Base-by-base conservation (phyloP, 2,113 vertebrate species). In the Nymphicus hollandicus region DNA sequence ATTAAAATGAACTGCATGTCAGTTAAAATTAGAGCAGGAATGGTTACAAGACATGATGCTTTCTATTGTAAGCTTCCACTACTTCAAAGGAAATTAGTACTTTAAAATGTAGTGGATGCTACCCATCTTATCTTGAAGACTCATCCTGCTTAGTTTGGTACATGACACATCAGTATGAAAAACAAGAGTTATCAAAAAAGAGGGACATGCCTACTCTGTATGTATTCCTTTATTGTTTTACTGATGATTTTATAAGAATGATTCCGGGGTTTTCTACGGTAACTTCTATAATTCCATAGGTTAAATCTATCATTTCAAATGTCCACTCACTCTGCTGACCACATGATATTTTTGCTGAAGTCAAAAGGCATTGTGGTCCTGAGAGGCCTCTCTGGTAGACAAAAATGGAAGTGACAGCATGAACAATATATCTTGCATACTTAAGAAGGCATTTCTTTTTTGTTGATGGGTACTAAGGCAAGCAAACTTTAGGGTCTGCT, bases 251-350 rank as follows among this genome's bases (percentile, higher is more conserved):
- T 37, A 13, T 71, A 39, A 29, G 33, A 81, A 44, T 5, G 5
- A 43, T 27, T 43, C 2, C 56, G 29, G 1, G 0, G 0, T 9
- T 58, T 80, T 43, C 17, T 77, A 11, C 37, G 6, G 4, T 46
- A 29, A 68, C 55, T 87, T 64, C 23, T 87, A 3, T 66, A 56
- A 66, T 35, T 41, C 11, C 29, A 25, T 33, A 15, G 3, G 5
- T 60, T 80, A 68, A 88, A 76, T 79, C 13, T 29, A 71, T 7
- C 0, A 81, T 86, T 77, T 52, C 20, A 39, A 35, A 52, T 13
- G 16, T 43, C 7, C 17, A 27, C 3, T 27, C 27, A 50, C 70
- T 81, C 22, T 82, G 11, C 39, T 70, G 55, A 69, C 31, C 17
- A 66, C 22, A 23, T 58, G 43, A 33, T 41, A 39, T 52, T 84